Evolutionary conservation across 35 echinoderm and acorn worm genomes (phyloP).

Genomic region (Ophiothrix spiculata): DNA sequence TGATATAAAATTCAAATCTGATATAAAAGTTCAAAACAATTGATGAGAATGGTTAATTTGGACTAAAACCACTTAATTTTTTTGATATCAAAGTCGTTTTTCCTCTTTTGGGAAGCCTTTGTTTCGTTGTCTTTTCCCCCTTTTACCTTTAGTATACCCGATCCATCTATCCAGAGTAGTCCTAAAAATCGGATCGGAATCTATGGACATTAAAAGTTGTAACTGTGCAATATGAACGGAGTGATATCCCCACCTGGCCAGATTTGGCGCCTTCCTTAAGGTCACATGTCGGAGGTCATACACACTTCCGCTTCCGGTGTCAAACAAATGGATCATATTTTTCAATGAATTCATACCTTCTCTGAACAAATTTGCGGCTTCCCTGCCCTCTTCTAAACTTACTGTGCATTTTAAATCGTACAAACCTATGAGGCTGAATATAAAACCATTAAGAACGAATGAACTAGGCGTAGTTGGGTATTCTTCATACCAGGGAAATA

Average conservation of each 20-base stretch:
- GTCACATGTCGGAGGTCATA: constrained; percentile 83
- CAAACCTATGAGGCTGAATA: constrained; percentile 81
- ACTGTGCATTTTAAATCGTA: constrained; percentile 69
- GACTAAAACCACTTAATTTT: too few species aligned
- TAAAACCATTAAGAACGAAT: constrained; percentile 92
- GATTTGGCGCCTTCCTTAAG: constrained; percentile 72
- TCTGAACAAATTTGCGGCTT: constrained; percentile 50
- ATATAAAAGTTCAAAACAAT: too few species aligned
- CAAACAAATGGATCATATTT: constrained; percentile 73
- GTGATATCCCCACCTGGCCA: constrained; percentile 91
- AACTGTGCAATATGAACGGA: constrained; percentile 76
- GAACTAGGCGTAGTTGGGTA: constrained; percentile 87
- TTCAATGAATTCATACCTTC: constrained; percentile 78
- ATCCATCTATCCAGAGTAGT: constrained; percentile 78
- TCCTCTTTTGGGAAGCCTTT: too few species aligned
- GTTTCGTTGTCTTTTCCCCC: constrained; percentile 45
- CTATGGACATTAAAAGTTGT: constrained; percentile 66
- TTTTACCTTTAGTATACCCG: constrained; percentile 81
- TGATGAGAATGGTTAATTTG: too few species aligned
- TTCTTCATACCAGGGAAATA: constrained; percentile 85
- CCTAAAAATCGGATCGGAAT: constrained; percentile 75
- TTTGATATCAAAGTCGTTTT: too few species aligned
- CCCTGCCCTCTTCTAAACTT: constrained; percentile 50
- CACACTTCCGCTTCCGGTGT: constrained; percentile 71
- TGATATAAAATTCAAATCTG: too few species aligned